Conservation (phyloP, 30 jellyfish, hydroid and myxozoan species). For the Aurelia sp. region DNA sequence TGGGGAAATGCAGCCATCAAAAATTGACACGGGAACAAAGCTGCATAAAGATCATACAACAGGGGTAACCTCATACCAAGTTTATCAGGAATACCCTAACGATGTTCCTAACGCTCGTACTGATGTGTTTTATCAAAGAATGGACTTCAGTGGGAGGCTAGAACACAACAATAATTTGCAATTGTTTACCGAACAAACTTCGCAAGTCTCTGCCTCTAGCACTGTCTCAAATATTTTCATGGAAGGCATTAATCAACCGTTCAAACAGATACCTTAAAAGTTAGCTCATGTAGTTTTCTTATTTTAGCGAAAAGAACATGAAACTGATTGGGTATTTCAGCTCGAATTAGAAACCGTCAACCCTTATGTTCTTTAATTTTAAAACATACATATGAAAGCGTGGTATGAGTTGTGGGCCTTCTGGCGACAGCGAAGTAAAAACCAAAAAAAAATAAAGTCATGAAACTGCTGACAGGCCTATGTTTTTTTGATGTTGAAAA, state of each 20-base stretch:
- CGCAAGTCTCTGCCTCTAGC: background rate
- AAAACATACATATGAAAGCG: no score
- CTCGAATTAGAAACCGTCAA: no score
- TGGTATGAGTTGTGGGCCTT: no score
- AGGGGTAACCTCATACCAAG: conserved; percentile 17
- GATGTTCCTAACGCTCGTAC: conserved; percentile 4
- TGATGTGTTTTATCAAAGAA: conserved; percentile 17
- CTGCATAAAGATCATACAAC: conserved; percentile 12
- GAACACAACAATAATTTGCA: conserved; percentile 19
- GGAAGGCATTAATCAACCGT: conserved; percentile 29
- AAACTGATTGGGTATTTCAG: no score
- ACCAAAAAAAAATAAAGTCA: no score
- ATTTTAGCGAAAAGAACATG: no score
- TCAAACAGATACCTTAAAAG: conserved; percentile 12
- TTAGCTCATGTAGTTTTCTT: no score
- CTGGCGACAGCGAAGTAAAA: no score
- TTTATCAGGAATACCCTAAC: conserved; percentile 38
- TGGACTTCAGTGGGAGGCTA: conserved; percentile 25
- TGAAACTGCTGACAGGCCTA: no score
- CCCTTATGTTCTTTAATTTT: no score
- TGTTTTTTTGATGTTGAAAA: no score
- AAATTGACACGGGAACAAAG: conserved; percentile 5
- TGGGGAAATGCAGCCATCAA: conserved; percentile 29
- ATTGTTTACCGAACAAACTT: conserved; percentile 8
- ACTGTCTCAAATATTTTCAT: conserved; percentile 18